Base-by-base conservation (phyloP, 1,140 invertebrate species). In the Mya arenaria region DNA sequence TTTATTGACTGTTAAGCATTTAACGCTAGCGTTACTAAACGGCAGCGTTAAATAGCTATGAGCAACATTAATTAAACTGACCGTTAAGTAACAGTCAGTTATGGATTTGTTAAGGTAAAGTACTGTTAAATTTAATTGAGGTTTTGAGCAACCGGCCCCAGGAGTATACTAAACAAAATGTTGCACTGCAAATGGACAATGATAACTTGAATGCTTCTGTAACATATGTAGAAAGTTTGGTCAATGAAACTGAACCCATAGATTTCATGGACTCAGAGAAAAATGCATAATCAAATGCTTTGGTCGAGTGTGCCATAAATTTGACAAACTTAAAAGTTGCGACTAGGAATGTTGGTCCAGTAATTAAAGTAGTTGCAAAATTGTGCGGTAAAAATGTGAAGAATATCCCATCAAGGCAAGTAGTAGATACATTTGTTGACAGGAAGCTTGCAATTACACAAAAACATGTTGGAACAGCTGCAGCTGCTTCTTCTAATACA, bases 311-410 rank as follows among this genome's bases (percentile, higher is more conserved):
- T 58, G 69, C 52, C 19, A 58, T 44, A 8, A 48, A 69, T 69
- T 69, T 69, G 13, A 69, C 66, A 41, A 28, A 44, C 52, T 10
- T 69, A 3, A 72, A 72, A 72, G 68, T 72, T 3, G 68, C 68
- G 19, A 72, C 68, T 3, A 72, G 48, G 36, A 69, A 69, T 41
- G 37, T 69, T 69, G 66, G 66, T 28, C 66, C 66, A 4, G 66
- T 69, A 17, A 69, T 69, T 25, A 73, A 73, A 73, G 69, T 56
- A 19, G 52, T 73, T 13, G 69, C 10, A 15, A 73, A 55, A 73
- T 30, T 73, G 1, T 56, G 44, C 36, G 69, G 69, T 3, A 73
- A 73, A 56, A 56, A 13, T 55, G 48, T 58, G 4, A 34, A 30
- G 19, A 73, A 58, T 17, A 73, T 56, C 25, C 69, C 69, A 56